Evolutionary conservation across 1,140 invertebrate species (phyloP).

Genomic region (Diachasma alloeum): DNA sequence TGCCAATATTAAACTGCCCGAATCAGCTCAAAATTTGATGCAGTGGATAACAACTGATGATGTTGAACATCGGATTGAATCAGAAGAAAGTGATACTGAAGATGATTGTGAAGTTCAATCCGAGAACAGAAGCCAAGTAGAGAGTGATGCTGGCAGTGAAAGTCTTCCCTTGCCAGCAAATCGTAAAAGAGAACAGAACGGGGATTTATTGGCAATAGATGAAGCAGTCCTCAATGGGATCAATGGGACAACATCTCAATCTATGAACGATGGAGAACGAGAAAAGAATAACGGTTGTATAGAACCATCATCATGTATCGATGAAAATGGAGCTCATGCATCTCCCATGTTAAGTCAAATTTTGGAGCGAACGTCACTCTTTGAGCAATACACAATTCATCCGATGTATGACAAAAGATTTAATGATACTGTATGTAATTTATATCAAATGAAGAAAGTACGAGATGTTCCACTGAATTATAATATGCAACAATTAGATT

Average conservation of each 20-base stretch:
- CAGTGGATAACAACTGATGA: too few relatives aligned
- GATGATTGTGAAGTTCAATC: too few relatives aligned
- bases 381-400: conserved; percentile 46
- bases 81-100: too few relatives aligned
- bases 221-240: background rate
- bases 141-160: too few relatives aligned
- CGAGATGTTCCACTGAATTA: conserved; percentile 39
- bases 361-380: conserved; percentile 32
- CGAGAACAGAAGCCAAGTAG: too few relatives aligned
- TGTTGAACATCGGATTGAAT: too few relatives aligned
- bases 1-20: too few relatives aligned
- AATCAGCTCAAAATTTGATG: too few relatives aligned
- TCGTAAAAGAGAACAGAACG: too few relatives aligned
- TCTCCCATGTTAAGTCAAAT: background rate
- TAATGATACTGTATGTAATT: conserved; percentile 36
- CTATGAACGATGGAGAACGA: background rate
- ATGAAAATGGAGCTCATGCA: background rate
- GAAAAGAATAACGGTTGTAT: background rate
- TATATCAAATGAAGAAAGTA: conserved; percentile 49
- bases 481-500: conserved; percentile 36
- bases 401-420: conserved; percentile 43
- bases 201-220: background rate
- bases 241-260: background rate
- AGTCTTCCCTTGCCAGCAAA: too few relatives aligned
- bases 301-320: background rate